Conservation (phyloP, 2,113 vertebrate species). For the Suricata suricatta region DNA sequence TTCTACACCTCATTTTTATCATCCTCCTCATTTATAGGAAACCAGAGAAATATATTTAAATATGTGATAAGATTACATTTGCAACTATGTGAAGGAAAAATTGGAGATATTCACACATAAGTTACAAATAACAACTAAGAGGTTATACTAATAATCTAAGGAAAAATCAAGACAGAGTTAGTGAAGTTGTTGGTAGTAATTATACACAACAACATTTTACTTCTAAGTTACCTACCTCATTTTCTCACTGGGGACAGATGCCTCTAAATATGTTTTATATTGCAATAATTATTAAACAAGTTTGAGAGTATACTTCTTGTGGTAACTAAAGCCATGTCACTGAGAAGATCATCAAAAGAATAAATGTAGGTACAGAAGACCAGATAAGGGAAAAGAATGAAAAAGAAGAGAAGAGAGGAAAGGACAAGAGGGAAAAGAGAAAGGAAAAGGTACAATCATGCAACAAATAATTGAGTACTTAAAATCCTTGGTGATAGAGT, state of each 20-base stretch:
- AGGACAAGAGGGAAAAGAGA: too few relatives aligned
- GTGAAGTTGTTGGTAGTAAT: not conserved
- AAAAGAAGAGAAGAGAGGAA: not conserved
- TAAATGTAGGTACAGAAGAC: not conserved
- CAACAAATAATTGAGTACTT: not conserved
- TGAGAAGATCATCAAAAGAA: not conserved
- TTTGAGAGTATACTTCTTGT: conserved; percentile 2
- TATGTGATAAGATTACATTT: not conserved
- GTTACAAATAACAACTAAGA: not conserved
- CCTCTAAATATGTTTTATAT: conserved; percentile 48
- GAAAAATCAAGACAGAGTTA: not conserved
- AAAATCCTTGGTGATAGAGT: not conserved
- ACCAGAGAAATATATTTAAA: not conserved
- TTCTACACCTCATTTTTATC: not conserved
- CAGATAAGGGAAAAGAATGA: not conserved
- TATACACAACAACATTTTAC: conserved; percentile 45
- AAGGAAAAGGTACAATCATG: not conserved
- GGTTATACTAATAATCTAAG: not conserved
- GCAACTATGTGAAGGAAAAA: not conserved
- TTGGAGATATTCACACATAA: not conserved
- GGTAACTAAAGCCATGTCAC: not conserved
- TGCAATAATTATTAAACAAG: conserved; percentile 30
- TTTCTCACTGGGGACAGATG: conserved; percentile 44
- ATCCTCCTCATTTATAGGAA: not conserved
- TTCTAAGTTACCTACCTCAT: conserved; percentile 33